phyloP scores from a whole-genome alignment of 2,888 invertebrate species.

The Andrena minutula region DNA sequence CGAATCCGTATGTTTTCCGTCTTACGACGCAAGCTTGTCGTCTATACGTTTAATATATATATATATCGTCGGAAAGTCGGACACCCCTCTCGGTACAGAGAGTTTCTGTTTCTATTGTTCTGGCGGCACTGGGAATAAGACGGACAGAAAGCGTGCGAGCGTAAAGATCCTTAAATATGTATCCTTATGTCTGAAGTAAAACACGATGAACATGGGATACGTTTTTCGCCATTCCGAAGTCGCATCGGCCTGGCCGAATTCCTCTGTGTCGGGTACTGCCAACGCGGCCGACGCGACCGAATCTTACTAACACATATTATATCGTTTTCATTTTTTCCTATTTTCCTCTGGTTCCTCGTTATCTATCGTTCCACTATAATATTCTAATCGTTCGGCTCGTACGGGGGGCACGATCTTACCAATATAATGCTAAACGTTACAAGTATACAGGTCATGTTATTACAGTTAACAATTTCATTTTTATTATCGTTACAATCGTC shows the following conservation, averaged over 20 bases:
- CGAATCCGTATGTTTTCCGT: neutral
- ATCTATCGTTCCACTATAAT: conserved; percentile 64
- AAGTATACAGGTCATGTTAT: conserved; percentile 83
- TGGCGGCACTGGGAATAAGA: conserved; percentile 72
- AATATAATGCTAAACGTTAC: conserved; percentile 84
- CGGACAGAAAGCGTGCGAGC: conserved; percentile 78
- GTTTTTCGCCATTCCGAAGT: conserved; percentile 37
- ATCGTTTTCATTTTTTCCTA: conserved; percentile 43
- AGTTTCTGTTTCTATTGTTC: conserved; percentile 28
- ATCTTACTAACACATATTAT: conserved; percentile 58
- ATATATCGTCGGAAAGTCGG: conserved; percentile 57
- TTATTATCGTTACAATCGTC: conserved; percentile 79
- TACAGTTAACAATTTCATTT: conserved; percentile 82
- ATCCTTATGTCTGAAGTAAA: conserved; percentile 67
- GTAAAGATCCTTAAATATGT: conserved; percentile 76
- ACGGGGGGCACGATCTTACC: conserved; percentile 82
- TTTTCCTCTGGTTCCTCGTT: conserved; percentile 53
- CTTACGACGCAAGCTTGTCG: neutral
- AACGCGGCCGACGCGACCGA: conserved; percentile 47
- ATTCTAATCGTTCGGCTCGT: conserved; percentile 73
- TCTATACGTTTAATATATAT: neutral
- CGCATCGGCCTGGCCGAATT: conserved; percentile 27
- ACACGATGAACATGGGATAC: conserved; percentile 58
- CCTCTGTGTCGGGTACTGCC: neutral
- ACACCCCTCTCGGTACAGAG: conserved; percentile 70